phyloP scores from a whole-genome alignment of 2,113 vertebrate genomes.

The Ceyx melanurus region DNA sequence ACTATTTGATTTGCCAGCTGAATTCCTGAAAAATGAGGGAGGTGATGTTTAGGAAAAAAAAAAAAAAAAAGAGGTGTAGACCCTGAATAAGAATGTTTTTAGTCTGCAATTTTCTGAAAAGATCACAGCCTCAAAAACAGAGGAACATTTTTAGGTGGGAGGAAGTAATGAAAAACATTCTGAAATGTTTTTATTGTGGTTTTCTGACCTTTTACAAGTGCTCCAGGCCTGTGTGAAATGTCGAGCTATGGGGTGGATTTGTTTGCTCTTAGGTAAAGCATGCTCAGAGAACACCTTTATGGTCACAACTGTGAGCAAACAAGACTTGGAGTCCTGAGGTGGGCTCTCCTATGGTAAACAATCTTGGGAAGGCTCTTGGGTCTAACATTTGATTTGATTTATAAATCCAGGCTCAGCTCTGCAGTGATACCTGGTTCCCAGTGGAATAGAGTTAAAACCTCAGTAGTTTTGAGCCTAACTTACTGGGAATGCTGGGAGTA shows the following conservation, averaged over 20 bases:
- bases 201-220: conserved; percentile 29
- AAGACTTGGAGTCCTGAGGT: not conserved
- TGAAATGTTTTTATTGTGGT: conserved; percentile 26
- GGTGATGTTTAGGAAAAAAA: not conserved
- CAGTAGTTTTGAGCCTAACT: not conserved
- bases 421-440: not conserved
- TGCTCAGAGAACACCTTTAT: not conserved
- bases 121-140: not conserved
- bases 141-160: conserved; percentile 18
- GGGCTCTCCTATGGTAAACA: not conserved
- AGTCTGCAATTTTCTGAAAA: not conserved
- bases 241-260: not conserved
- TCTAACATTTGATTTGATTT: not conserved
- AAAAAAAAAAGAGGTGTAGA: not conserved
- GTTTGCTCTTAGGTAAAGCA: not conserved
- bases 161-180: conserved; percentile 33
- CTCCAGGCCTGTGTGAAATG: not conserved
- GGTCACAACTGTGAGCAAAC: not conserved
- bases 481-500: not conserved
- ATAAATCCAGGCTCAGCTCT: not conserved
- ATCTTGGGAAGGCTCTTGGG: not conserved
- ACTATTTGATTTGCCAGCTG: not conserved
- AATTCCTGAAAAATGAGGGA: not conserved
- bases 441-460: not conserved
- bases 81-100: not conserved